Percentiles rank a stretch among this genome's conserved stretches.
Conservation (phyloP, 2,113 vertebrate genomes). For the Hemiscyllium ocellatum region DNA sequence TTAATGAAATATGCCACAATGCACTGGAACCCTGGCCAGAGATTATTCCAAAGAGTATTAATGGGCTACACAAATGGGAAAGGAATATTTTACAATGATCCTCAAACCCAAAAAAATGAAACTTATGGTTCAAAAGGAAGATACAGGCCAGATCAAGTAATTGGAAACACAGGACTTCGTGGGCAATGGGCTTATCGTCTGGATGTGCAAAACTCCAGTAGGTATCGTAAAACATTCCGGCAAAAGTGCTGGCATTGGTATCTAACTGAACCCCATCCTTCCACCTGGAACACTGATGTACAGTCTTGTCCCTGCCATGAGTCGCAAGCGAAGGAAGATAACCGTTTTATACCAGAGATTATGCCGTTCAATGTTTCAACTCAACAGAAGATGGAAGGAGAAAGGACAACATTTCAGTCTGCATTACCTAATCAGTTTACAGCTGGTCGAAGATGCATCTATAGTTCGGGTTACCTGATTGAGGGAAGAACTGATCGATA, state of each 20-base stretch:
- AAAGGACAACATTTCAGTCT: constrained; percentile 54
- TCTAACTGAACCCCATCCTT: constrained; percentile 52
- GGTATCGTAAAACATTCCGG: constrained; percentile 44
- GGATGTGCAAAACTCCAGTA: constrained; percentile 39
- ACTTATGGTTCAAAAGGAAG: constrained; percentile 56
- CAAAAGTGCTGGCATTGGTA: constrained; percentile 60
- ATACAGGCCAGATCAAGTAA: constrained; percentile 60
- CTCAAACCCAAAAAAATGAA: constrained; percentile 50
- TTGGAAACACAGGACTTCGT: constrained; percentile 52
- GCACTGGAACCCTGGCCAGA: constrained; percentile 62
- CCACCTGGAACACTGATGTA: constrained; percentile 51
- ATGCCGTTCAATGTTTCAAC: constrained; percentile 43
- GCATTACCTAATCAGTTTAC: constrained; percentile 54
- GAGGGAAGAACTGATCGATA: constrained; percentile 63
- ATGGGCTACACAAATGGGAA: constrained; percentile 65
- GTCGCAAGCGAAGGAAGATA: constrained; percentile 56
- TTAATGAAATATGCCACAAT: constrained; percentile 61
- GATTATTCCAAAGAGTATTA: constrained; percentile 55
- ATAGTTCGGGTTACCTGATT: constrained; percentile 59
- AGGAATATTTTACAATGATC: constrained; percentile 50
- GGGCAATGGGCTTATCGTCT: constrained; percentile 63
- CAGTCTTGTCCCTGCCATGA: constrained; percentile 60
- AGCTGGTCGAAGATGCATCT: constrained; percentile 64
- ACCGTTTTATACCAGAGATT: constrained; percentile 54
- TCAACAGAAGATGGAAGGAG: constrained; percentile 49